Evolutionary conservation across 1,140 invertebrate genomes (phyloP), one percentile per base, ranked within the genome.

Genomic region (Eurosta solidaginis): DNA sequence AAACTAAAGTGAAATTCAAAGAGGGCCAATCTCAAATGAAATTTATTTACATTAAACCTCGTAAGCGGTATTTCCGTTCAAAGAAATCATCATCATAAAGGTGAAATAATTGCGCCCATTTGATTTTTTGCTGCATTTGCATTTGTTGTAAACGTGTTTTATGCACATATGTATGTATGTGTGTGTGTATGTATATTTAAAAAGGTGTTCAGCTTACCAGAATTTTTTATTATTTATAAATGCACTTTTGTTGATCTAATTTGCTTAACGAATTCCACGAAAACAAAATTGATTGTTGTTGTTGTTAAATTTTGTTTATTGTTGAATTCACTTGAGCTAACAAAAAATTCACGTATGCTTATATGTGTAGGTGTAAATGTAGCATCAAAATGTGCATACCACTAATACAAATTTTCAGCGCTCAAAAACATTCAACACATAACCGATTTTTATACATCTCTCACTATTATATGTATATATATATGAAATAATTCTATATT

Each of bases 171-270:
- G 45, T 47, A 7, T 2, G 2, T 47, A 7, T 4, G 3, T 47
- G 14, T 47, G 14, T 4, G n/a, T 47, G 14, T 10, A 47, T 47
- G 14, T 9, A 2, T 22, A 68, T 68, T 68, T 68, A 68, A 29
- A 68, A 68, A 68, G 59, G 33, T 68, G 59, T 68, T 68, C 40
- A 29, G 40, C 59, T 68, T 33, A 68, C 59, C 59, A 33, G 40
- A 68, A 42, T 42, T 68, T 68, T 10, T 68, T 20, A 40, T 68
- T 52, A 22, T 22, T 68, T 68, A 10, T 33, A 12, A 33, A 68
- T 68, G 59, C 59, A 36, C 59, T n/a, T 36, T 40, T 40, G 59
- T 68, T 68, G 59, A 20, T 36, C 27, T 40, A 40, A 68, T 68
- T 47, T 68, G 59, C n/a, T 33, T 40, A 29, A n/a, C n/a, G n/a